Percentiles rank a stretch among this genome's conserved stretches.
phyloP scores from a whole-genome alignment of 2,797 vertebrate species.

The Prionace glauca region DNA sequence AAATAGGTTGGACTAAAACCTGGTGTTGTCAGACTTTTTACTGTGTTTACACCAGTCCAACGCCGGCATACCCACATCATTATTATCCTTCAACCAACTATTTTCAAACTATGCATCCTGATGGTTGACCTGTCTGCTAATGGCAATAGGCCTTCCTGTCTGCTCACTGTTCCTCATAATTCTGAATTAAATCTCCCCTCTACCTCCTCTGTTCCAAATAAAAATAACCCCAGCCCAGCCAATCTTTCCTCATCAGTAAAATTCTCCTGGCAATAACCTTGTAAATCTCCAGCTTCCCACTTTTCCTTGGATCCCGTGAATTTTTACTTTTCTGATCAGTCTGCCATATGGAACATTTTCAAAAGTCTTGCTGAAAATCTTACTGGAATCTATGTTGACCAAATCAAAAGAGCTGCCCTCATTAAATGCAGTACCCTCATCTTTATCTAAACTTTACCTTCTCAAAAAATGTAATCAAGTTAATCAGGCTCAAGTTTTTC shows the following conservation, averaged over 20 bases:
- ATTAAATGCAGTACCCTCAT: neutral
- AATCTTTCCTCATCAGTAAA: neutral
- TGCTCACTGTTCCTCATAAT: neutral
- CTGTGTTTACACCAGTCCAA: too few relatives aligned
- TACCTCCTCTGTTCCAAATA: neutral
- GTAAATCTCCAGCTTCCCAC: neutral
- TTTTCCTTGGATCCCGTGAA: neutral
- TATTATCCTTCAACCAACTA: neutral
- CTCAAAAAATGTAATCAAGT: neutral
- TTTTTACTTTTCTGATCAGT: neutral
- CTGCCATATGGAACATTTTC: neutral
- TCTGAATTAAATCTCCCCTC: neutral
- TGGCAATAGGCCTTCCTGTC: neutral
- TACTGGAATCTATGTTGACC: neutral
- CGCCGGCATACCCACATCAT: too few relatives aligned
- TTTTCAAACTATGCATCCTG: neutral
- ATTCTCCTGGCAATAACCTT: neutral
- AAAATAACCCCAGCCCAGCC: neutral
- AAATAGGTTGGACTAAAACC: too few relatives aligned
- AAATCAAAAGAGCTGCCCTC: neutral
- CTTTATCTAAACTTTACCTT: too few relatives aligned
- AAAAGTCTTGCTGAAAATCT: neutral
- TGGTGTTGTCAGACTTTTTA: too few relatives aligned
- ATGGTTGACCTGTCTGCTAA: neutral
- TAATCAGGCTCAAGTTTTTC: too few relatives aligned